Percentiles rank a stretch among this genome's conserved stretches.
phyloP scores from a whole-genome alignment of 2,113 vertebrate species.

The Alaudala cheleensis region DNA sequence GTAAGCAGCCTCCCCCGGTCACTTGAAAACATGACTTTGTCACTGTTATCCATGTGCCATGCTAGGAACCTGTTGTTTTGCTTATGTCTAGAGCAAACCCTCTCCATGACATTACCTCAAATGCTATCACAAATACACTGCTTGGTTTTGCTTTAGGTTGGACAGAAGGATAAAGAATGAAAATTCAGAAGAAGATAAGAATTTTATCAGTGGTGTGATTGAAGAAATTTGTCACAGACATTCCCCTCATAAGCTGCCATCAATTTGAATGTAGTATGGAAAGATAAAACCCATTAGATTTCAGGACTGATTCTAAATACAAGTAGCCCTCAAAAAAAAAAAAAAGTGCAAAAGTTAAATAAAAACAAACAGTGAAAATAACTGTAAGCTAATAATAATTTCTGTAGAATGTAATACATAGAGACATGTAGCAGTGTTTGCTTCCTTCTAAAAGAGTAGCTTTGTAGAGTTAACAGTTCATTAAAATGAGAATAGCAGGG shows the following conservation, averaged over 20 bases:
- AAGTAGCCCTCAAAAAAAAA: neutral
- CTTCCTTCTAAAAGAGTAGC: neutral
- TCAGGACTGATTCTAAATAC: neutral
- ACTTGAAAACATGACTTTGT: neutral
- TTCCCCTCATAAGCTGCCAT: neutral
- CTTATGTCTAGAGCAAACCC: neutral
- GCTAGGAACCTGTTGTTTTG: neutral
- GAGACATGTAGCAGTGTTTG: neutral
- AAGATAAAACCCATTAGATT: neutral
- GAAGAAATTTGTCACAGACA: neutral
- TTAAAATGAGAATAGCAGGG: conserved; percentile 14
- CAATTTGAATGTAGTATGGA: neutral
- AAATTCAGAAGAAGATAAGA: neutral
- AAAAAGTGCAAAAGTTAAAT: neutral
- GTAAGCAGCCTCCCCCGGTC: neutral
- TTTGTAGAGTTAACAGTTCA: conserved; percentile 1
- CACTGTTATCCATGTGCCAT: neutral
- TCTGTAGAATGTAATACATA: neutral
- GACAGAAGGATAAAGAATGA: neutral
- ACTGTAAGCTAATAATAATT: neutral
- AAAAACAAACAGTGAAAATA: neutral
- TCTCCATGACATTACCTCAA: neutral
- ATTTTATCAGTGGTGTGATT: neutral
- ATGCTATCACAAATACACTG: neutral
- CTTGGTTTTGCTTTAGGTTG: neutral